phyloP scores from a whole-genome alignment of 2,888 invertebrate genomes.

The Smittia aterrima region DNA sequence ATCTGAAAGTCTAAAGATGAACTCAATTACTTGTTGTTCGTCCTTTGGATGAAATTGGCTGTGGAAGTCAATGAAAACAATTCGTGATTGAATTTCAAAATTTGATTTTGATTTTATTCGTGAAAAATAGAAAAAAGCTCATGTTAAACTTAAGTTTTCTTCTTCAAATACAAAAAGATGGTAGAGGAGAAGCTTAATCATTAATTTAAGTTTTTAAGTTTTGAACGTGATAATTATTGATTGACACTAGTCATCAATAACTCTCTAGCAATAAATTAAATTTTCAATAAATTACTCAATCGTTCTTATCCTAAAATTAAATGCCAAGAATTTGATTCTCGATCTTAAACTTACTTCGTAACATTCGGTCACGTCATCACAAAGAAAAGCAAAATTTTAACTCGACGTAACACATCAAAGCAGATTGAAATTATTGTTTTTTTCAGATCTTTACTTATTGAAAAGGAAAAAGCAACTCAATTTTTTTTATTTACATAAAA shows the following conservation, averaged over 20 bases:
- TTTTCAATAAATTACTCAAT: neutral
- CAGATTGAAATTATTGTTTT: neutral
- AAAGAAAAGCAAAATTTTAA: neutral
- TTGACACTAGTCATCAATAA: no score
- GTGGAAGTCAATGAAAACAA: neutral
- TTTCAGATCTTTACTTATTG: neutral
- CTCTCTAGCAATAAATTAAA: no score
- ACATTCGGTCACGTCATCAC: neutral
- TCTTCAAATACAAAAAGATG: neutral
- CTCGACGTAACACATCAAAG: neutral
- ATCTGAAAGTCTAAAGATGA: no score
- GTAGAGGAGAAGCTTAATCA: no score
- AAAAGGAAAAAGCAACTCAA: neutral
- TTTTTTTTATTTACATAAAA: no score
- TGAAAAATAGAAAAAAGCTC: slow-evolving; percentile 4
- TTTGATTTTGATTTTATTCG: slow-evolving; percentile 7
- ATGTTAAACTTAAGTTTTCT: slow-evolving; percentile 3
- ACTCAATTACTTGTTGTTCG: no score
- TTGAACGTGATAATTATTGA: no score
- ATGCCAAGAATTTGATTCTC: neutral
- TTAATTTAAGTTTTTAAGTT: no score
- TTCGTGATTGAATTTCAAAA: neutral
- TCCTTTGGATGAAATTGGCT: no score
- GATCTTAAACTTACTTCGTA: neutral
- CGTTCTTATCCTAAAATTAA: neutral